These are phyloP conservation scores for Calameuta idolon DNA, from an alignment of 2,888 invertebrate species.

Conservation along the genomic window DNA sequence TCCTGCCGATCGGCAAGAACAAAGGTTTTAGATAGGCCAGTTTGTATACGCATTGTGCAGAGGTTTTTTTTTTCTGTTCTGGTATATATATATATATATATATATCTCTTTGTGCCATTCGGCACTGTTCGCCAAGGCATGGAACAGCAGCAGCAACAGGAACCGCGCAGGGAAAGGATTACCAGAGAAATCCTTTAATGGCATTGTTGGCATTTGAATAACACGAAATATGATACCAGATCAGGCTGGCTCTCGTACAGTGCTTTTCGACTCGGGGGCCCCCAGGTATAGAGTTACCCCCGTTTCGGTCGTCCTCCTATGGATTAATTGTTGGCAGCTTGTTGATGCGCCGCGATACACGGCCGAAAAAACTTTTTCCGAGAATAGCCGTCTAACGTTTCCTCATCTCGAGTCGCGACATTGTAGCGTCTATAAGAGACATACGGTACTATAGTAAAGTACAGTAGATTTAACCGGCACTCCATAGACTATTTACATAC, in stretches of 20 bases:
- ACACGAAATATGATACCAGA: conserved; percentile 66
- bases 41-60: conserved; percentile 44
- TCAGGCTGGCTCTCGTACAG: conserved; percentile 34
- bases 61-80: conserved; percentile 50
- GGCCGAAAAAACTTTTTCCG: conserved; percentile 17
- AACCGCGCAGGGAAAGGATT: conserved; percentile 47
- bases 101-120: conserved; percentile 8
- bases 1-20: conserved; percentile 55
- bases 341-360: conserved; percentile 22
- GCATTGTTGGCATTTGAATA: conserved; percentile 67
- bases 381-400: conserved; percentile 15
- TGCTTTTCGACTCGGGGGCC: conserved; percentile 25
- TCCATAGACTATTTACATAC: too few relatives aligned
- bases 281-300: conserved; percentile 57
- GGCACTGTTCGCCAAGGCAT: neutral
- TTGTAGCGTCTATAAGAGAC: too few relatives aligned
- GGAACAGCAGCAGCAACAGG: neutral
- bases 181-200: conserved; percentile 64
- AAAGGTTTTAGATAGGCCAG: conserved; percentile 54
- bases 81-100: conserved; percentile 20
- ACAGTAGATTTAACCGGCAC: too few relatives aligned
- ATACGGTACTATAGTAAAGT: too few relatives aligned
- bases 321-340: conserved; percentile 63
- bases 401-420: neutral
- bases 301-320: conserved; percentile 31